phyloP scores from a whole-genome alignment of 2,113 vertebrate genomes.

The Galemys pyrenaicus region DNA sequence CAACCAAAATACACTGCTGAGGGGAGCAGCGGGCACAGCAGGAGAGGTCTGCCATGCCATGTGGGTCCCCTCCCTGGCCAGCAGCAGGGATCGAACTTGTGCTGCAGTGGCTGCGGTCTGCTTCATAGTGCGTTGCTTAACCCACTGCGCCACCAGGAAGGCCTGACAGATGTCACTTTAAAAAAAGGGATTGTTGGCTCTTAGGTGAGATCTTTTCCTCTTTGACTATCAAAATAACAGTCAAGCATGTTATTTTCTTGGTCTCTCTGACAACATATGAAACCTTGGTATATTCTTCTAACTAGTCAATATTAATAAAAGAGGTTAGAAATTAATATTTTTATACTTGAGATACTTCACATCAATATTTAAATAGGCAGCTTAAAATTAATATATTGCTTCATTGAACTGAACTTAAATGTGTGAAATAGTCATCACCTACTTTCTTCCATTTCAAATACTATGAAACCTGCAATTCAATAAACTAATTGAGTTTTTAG shows the following conservation, averaged over 20 bases:
- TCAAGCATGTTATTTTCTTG: not conserved
- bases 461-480: constrained; percentile 21
- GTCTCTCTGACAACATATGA: not conserved
- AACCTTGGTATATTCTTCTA: not conserved
- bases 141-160: too few relatives aligned
- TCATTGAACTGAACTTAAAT: constrained; percentile 39
- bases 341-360: constrained; percentile 1
- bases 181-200: not conserved
- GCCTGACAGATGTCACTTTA: not conserved
- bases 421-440: constrained; percentile 2
- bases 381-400: constrained; percentile 43
- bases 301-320: constrained; percentile 21
- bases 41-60: too few relatives aligned
- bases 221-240: not conserved
- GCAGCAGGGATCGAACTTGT: too few relatives aligned
- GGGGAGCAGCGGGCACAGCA: too few relatives aligned
- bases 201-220: constrained; percentile 8
- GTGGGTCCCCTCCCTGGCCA: too few relatives aligned
- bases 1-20: too few relatives aligned
- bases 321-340: constrained; percentile 4
- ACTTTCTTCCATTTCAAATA: constrained; percentile 9
- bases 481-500: constrained; percentile 3
- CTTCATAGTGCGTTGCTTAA: too few relatives aligned
- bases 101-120: too few relatives aligned
- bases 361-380: not conserved